phyloP scores from a whole-genome alignment of 2,888 invertebrate genomes.

The Synanthedon tipuliformis region DNA sequence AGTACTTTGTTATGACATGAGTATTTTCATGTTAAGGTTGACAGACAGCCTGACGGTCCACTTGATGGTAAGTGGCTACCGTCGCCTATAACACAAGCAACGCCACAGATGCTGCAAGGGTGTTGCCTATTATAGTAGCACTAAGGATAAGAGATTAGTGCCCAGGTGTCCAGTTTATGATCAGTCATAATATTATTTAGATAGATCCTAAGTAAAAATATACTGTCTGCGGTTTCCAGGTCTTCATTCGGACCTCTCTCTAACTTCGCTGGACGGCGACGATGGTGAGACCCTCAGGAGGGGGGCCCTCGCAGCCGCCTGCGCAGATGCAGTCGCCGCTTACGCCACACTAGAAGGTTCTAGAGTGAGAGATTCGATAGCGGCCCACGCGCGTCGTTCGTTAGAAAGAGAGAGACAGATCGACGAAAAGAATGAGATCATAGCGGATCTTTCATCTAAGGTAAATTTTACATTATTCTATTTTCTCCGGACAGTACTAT shows the following conservation, averaged over 20 bases:
- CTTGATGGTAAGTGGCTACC: too few species aligned
- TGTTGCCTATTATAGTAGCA: too few species aligned
- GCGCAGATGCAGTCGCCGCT: conserved; percentile 80
- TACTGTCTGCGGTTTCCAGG: conserved; percentile 41
- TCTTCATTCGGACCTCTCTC: conserved; percentile 76
- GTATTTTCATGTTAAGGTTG: too few species aligned
- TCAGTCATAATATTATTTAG: too few species aligned
- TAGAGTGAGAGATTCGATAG: conserved; percentile 80
- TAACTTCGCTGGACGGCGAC: conserved; percentile 70
- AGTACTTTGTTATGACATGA: too few species aligned
- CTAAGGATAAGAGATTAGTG: too few species aligned
- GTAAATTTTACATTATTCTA: conserved; percentile 40
- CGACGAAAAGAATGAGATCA: conserved; percentile 81
- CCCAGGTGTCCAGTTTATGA: too few species aligned
- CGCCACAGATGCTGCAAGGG: too few species aligned
- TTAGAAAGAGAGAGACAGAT: conserved; percentile 84
- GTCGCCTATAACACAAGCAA: too few species aligned
- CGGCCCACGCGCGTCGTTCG: conserved; percentile 80
- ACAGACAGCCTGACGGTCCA: too few species aligned
- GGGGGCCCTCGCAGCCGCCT: conserved; percentile 76
- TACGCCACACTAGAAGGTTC: conserved; percentile 81
- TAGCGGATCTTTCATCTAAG: conserved; percentile 85
- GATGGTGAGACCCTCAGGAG: conserved; percentile 69
- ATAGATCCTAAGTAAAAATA: too few species aligned
- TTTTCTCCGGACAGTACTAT: too few species aligned